Base-by-base conservation (phyloP, 2,797 vertebrate genomes). In the Oryzias sinensis region DNA sequence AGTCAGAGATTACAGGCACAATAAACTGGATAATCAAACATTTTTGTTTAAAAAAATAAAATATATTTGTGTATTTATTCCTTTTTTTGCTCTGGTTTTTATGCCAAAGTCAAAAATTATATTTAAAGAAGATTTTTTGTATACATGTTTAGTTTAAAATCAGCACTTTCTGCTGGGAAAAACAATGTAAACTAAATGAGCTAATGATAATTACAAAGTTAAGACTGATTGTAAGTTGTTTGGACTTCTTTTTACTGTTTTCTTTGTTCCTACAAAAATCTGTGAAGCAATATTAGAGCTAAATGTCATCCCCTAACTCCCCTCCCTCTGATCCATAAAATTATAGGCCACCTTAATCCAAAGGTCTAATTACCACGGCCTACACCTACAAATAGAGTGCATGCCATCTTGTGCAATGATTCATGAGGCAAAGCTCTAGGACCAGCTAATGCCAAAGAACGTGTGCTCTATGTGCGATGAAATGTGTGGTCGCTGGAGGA, bases 281-380 rank as follows among this genome's bases (percentile, higher is more conserved):
- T 43, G 46, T 54, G 61, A 64, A 46, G 50, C 49, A 11, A 55
- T 55, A 69, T 6, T 0, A 20, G 25, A 47, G 46, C 51, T 25
- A 22, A 25, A 58, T 43, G 27, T 43, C 27, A 59, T 40, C 44
- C n/a, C 22, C 6, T 49, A 6, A 40, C 58, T 68, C 14, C 49
- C 8, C 11, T 50, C 54, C 41, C 5, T 57, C 49, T 50, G 41
- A 42, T 41, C 11, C 4, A 25, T 27, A 43, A 74, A 84, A 85
- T 84, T 66, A 80, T 43, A 76, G 64, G 56, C 57, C 54, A 24
- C 56, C 54, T 57, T 5, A 40, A 71, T 56, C 53, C 59, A 65
- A 67, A 74, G 49, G 68, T 71, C 44, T 76, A 42, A 79, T 83
- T 80, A 80, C 53, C 51, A 52, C 9, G 27, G 40, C 46, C 59